These are phyloP conservation scores for Menidia beryllina DNA, from an alignment of 2,113 vertebrate species.

Conservation along the genomic window DNA sequence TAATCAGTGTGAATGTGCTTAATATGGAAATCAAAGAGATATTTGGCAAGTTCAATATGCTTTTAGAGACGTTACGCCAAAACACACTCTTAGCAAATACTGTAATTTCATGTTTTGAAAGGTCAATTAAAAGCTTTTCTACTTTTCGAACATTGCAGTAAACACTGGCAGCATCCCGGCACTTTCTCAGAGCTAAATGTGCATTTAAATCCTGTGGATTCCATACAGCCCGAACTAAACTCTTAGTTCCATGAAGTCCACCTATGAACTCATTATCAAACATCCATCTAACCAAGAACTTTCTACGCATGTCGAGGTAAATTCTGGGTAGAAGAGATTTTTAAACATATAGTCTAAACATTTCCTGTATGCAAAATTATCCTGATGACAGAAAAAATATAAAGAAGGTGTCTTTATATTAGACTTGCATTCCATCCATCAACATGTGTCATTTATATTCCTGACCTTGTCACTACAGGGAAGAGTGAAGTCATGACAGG, in stretches of 20 bases:
- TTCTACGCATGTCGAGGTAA: too few relatives aligned
- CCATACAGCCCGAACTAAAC: too few relatives aligned
- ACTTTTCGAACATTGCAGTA: neutral
- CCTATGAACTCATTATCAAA: neutral
- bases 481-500: slow-evolving; percentile 78
- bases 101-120: neutral
- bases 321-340: too few relatives aligned
- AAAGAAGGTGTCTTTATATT: slow-evolving; percentile 52
- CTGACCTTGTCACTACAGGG: slow-evolving; percentile 73
- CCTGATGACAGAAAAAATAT: neutral
- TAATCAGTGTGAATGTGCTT: slow-evolving; percentile 67
- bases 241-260: neutral
- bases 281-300: too few relatives aligned
- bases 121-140: neutral
- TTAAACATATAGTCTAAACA: neutral
- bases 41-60: slow-evolving; percentile 39
- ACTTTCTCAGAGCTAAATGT: neutral
- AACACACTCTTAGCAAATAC: neutral
- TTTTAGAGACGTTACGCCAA: slow-evolving; percentile 28
- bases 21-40: slow-evolving; percentile 55
- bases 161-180: neutral
- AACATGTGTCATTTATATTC: slow-evolving; percentile 74
- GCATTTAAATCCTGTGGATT: neutral
- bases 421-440: slow-evolving; percentile 55
- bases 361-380: too few relatives aligned